Evolutionary conservation across 2,888 invertebrate species (phyloP).

Genomic region (Leucozona laternaria): DNA sequence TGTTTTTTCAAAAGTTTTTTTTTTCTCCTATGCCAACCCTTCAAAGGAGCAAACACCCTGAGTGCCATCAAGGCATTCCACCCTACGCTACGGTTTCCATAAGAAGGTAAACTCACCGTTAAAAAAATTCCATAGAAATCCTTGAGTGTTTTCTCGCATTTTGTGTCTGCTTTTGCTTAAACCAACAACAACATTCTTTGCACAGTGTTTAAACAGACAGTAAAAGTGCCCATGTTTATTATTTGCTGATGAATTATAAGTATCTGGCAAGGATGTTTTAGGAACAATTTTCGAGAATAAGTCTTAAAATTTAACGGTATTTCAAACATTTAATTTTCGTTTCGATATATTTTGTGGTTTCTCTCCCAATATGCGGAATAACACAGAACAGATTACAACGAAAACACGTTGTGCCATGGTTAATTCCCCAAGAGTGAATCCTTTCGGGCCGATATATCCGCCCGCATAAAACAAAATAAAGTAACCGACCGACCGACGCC

Average conservation of each 20-base stretch:
- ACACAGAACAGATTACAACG: neutral
- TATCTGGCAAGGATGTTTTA: slow-evolving; percentile 21
- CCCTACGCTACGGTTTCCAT: neutral
- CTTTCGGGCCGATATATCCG: slow-evolving; percentile 22
- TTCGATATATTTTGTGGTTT: slow-evolving; percentile 59
- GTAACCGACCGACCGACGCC: neutral
- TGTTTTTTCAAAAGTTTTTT: neutral
- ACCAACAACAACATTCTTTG: slow-evolving; percentile 13
- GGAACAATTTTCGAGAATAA: slow-evolving; percentile 12
- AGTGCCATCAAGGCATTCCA: slow-evolving; percentile 8
- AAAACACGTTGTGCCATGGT: neutral
- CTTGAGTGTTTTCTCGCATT: slow-evolving; percentile 4
- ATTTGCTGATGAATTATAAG: slow-evolving; percentile 81
- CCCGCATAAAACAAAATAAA: slow-evolving; percentile 15
- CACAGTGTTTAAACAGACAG: slow-evolving; percentile 76
- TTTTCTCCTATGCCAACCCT: neutral
- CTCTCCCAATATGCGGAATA: neutral
- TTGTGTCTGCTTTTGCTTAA: slow-evolving; percentile 6
- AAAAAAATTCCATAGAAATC: neutral
- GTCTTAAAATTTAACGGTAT: slow-evolving; percentile 39
- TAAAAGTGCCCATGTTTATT: slow-evolving; percentile 81
- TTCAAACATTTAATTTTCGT: slow-evolving; percentile 60
- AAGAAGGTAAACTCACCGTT: slow-evolving; percentile 31
- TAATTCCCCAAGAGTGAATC: slow-evolving; percentile 23
- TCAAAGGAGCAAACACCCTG: slow-evolving; percentile 18